These are phyloP conservation scores for Pseudochirops corinnae DNA, from an alignment of 2,797 vertebrate species.

Conservation along the genomic window DNA sequence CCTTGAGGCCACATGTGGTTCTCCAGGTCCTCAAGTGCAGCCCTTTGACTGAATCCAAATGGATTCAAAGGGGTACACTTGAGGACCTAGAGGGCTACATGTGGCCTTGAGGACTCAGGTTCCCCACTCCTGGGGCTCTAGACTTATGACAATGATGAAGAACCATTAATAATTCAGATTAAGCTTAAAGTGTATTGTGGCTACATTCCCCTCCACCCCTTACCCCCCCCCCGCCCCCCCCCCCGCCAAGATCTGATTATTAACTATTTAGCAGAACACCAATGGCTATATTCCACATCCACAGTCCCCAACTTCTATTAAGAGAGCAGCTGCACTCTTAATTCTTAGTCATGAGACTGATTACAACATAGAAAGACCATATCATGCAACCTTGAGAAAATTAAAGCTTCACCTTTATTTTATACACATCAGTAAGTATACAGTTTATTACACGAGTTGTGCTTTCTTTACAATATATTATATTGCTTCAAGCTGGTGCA, in stretches of 20 bases:
- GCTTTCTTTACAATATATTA: slow-evolving; percentile 88
- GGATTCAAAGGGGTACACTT: too few relatives aligned
- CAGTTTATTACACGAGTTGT: slow-evolving; percentile 85
- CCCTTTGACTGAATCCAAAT: too few relatives aligned
- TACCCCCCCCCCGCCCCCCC: too few relatives aligned
- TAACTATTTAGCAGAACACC: neutral
- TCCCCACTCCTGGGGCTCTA: too few relatives aligned
- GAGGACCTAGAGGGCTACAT: too few relatives aligned
- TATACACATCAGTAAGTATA: slow-evolving; percentile 83
- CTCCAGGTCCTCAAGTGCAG: too few relatives aligned
- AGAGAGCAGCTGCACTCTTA: neutral
- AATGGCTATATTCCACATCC: neutral
- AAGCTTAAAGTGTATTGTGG: neutral
- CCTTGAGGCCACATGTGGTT: too few relatives aligned
- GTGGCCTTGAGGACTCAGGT: too few relatives aligned
- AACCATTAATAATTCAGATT: neutral
- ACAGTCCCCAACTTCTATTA: neutral
- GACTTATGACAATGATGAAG: neutral
- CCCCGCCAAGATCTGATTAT: neutral
- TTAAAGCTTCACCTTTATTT: slow-evolving; percentile 87
- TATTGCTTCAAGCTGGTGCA: slow-evolving; percentile 85
- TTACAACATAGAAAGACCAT: slow-evolving; percentile 42
- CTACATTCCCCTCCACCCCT: neutral
- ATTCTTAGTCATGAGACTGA: neutral
- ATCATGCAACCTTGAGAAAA: slow-evolving; percentile 73